phyloP scores from a whole-genome alignment of 2,113 vertebrate genomes.

The Sebastes schlegelii region DNA sequence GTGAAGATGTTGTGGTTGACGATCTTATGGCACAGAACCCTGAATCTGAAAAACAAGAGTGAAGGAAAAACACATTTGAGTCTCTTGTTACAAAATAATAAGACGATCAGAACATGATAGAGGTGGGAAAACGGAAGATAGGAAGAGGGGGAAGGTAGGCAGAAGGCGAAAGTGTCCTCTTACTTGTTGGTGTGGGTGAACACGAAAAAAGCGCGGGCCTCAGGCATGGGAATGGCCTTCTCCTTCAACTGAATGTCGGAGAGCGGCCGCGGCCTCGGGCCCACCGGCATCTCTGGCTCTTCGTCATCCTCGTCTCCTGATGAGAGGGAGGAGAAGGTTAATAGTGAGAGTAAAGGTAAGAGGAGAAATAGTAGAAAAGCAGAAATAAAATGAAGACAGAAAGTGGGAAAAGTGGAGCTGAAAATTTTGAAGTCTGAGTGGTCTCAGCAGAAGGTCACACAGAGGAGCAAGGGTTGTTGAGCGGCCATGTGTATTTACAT shows the following conservation, averaged over 20 bases:
- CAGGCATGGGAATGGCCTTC: conserved; percentile 96
- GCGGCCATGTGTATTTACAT: background rate
- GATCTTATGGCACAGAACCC: conserved; percentile 96
- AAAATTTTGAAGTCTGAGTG: background rate
- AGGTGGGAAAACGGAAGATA: background rate
- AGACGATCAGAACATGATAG: background rate
- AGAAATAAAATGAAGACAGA: background rate
- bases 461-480: background rate
- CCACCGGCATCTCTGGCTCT: conserved; percentile 97
- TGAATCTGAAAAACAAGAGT: conserved; percentile 85
- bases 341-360: background rate
- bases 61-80: background rate
- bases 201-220: conserved; percentile 96
- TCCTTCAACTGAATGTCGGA: conserved; percentile 98
- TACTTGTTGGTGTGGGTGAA: conserved; percentile 97
- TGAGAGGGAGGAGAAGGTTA: background rate
- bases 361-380: background rate
- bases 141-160: background rate
- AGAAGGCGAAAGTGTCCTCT: conserved; percentile 22
- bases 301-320: conserved; percentile 94
- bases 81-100: background rate
- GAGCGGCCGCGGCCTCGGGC: conserved; percentile 94
- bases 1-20: conserved; percentile 99
- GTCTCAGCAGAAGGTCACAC: background rate
- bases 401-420: background rate